Evolutionary conservation across 2,888 invertebrate genomes (phyloP).

Genomic region (Drosophila cracens): DNA sequence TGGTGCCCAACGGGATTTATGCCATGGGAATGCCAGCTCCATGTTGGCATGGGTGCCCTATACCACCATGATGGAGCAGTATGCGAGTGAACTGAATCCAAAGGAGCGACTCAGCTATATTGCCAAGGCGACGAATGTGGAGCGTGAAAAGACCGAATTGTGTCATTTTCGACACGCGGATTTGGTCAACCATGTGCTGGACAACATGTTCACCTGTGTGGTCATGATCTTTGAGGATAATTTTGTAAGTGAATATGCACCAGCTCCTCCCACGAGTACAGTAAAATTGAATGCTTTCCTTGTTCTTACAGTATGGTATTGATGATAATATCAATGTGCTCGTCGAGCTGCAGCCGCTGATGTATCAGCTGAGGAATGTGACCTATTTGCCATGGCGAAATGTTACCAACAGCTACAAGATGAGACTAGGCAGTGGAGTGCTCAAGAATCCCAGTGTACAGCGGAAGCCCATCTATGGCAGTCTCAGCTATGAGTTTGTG

Average conservation of each 20-base stretch:
- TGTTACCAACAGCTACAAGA: conserved; percentile 79
- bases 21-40: conserved; percentile 55
- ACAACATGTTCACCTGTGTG: conserved; percentile 77
- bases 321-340: conserved; percentile 81
- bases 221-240: conserved; percentile 83
- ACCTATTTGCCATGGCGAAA: conserved; percentile 82
- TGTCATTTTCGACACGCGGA: conserved; percentile 82
- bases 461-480: conserved; percentile 79
- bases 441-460: conserved; percentile 76
- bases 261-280: not conserved
- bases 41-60: conserved; percentile 82
- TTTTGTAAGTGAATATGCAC: conserved; percentile 68
- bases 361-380: conserved; percentile 80
- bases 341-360: conserved; percentile 80
- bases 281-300: not conserved
- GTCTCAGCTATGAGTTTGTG: conserved; percentile 77
- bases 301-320: conserved; percentile 66
- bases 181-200: conserved; percentile 71
- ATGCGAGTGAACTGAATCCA: conserved; percentile 76
- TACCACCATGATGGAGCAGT: conserved; percentile 64
- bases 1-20: conserved; percentile 71
- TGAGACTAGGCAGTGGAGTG: conserved; percentile 67
- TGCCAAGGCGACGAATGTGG: conserved; percentile 80
- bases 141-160: conserved; percentile 78
- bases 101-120: conserved; percentile 82